Conservation (phyloP, 1,140 invertebrate species). For the Monochamus saltuarius region DNA sequence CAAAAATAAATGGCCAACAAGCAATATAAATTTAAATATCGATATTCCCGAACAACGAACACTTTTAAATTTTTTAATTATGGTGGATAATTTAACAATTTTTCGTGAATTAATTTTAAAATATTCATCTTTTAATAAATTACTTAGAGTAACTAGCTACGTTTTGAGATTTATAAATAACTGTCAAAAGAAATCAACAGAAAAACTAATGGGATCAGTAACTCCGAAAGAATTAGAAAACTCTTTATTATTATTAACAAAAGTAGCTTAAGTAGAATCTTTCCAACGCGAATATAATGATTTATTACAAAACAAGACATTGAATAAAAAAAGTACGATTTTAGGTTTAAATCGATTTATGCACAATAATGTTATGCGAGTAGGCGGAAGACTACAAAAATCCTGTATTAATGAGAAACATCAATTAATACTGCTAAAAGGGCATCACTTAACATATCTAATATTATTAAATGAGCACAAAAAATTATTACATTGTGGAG, state of each 20-base stretch:
- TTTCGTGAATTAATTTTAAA: too few species aligned
- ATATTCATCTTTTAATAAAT: background rate
- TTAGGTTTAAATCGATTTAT: constrained; percentile 26
- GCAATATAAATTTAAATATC: constrained; percentile 1
- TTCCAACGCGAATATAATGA: constrained; percentile 10
- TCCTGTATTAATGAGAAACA: constrained; percentile 25
- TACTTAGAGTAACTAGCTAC: background rate
- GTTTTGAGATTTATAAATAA: background rate
- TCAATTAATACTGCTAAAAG: constrained; percentile 21
- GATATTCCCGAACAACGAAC: background rate
- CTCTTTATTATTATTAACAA: background rate
- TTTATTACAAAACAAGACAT: background rate
- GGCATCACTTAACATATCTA: constrained; percentile 22
- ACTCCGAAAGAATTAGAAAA: constrained; percentile 15
- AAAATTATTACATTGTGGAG: constrained; percentile 38
- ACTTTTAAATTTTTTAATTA: background rate
- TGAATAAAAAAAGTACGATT: constrained; percentile 15
- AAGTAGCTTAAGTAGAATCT: constrained; percentile 1
- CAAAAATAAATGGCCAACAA: background rate
- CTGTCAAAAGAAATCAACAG: background rate
- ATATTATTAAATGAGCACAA: constrained; percentile 39
- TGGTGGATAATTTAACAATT: too few species aligned
- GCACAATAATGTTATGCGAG: constrained; percentile 20
- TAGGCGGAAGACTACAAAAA: constrained; percentile 21
- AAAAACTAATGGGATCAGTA: too few species aligned